phyloP scores from a whole-genome alignment of 2,797 vertebrate species.

The Pachyuromys duprasi region DNA sequence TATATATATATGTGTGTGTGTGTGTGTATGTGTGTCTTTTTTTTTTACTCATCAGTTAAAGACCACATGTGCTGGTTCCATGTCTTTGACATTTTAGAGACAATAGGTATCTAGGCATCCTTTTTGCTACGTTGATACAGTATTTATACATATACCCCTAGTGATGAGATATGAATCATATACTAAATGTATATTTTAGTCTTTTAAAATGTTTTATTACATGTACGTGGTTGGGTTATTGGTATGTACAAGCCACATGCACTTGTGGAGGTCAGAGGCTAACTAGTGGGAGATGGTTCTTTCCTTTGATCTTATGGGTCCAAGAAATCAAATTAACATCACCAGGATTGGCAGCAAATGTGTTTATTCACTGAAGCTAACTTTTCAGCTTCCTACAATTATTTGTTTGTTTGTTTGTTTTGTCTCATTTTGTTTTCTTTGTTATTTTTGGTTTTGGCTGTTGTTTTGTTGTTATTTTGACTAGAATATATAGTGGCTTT shows the following conservation, averaged over 20 bases:
- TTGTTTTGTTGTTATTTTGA: background rate
- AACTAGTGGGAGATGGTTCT: background rate
- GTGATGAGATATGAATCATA: background rate
- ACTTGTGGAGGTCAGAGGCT: background rate
- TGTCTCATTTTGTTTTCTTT: background rate
- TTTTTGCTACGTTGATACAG: background rate
- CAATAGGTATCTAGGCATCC: background rate
- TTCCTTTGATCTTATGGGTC: background rate
- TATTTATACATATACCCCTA: background rate
- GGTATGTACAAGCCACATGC: background rate
- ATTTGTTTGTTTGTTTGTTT: background rate
- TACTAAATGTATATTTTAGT: background rate
- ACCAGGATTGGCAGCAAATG: too few relatives aligned
- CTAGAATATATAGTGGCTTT: background rate
- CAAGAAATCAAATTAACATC: background rate
- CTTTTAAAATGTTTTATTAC: background rate
- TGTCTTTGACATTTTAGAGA: background rate
- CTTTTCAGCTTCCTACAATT: background rate
- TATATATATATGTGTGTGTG: too few relatives aligned
- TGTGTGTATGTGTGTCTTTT: background rate
- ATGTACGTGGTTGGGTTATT: background rate
- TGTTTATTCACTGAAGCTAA: background rate
- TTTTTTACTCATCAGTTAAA: background rate
- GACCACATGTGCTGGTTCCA: accelerated
- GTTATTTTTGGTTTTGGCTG: background rate